Conservation (phyloP, 2,797 vertebrate species). For the Enteromius radiatus region DNA sequence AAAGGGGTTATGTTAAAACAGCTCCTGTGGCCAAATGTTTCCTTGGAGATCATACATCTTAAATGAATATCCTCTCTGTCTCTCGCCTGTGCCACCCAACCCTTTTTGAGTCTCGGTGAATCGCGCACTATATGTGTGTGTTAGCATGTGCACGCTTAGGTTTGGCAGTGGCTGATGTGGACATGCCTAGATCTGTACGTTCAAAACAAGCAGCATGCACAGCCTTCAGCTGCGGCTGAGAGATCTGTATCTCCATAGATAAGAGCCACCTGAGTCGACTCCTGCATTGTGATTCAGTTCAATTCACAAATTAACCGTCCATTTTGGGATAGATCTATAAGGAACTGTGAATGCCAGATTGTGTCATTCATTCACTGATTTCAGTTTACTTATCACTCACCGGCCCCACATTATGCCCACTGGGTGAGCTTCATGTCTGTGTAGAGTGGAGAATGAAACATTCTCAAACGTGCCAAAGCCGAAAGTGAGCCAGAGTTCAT, state of each 20-base stretch:
- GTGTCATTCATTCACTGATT: slow-evolving; percentile 7
- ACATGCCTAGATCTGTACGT: slow-evolving; percentile 55
- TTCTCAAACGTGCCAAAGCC: slow-evolving; percentile 22
- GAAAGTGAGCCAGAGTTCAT: slow-evolving; percentile 44
- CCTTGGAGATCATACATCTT: background rate
- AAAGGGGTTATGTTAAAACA: slow-evolving; percentile 4
- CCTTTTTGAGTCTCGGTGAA: background rate
- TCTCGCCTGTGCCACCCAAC: slow-evolving; percentile 9
- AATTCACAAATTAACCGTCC: slow-evolving; percentile 15
- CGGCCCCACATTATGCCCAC: slow-evolving; percentile 11
- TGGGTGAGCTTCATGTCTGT: slow-evolving; percentile 24
- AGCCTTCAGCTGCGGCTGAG: slow-evolving; percentile 47
- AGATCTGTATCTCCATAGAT: slow-evolving; percentile 11
- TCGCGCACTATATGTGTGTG: slow-evolving; percentile 6
- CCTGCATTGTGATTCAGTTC: slow-evolving; percentile 8
- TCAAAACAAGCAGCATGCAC: slow-evolving; percentile 35
- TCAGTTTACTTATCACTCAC: background rate
- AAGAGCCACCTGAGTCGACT: slow-evolving; percentile 18
- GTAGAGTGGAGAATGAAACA: slow-evolving; percentile 20
- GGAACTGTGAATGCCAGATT: background rate
- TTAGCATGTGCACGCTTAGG: slow-evolving; percentile 10
- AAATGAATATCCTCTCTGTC: slow-evolving; percentile 23
- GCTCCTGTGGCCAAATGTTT: slow-evolving; percentile 17
- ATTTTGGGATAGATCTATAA: background rate
- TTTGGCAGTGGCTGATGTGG: slow-evolving; percentile 32